Evolutionary conservation across 2,888 invertebrate species (phyloP).

Genomic region (Junonia oenone): DNA sequence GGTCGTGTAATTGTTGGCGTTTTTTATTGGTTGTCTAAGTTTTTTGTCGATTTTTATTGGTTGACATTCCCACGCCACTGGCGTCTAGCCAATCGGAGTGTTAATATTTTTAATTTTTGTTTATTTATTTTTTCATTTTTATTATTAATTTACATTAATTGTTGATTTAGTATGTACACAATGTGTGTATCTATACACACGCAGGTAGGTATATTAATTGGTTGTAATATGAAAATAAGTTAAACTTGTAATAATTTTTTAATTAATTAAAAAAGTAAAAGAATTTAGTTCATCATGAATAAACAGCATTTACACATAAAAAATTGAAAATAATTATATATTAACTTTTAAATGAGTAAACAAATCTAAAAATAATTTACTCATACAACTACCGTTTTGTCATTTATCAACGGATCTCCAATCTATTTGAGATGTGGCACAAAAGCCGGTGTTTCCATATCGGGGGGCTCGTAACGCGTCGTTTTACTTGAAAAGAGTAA

Average conservation of each 20-base stretch:
- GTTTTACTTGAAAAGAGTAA: slow-evolving; percentile 25
- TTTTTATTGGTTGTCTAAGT: slow-evolving; percentile 25
- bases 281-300: too few species aligned
- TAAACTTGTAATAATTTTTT: too few species aligned
- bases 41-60: slow-evolving; percentile 26
- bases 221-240: too few species aligned
- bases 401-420: background rate
- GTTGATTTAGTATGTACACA: too few species aligned
- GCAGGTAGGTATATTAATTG: too few species aligned
- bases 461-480: slow-evolving; percentile 10
- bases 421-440: background rate
- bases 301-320: too few species aligned
- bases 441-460: slow-evolving; percentile 15
- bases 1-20: slow-evolving; percentile 29
- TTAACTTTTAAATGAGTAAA: too few species aligned
- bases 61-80: slow-evolving; percentile 29
- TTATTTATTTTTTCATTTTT: background rate
- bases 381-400: background rate
- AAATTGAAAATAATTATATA: too few species aligned
- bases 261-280: too few species aligned
- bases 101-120: background rate
- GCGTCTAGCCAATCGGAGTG: slow-evolving; percentile 4
- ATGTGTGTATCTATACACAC: too few species aligned
- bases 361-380: too few species aligned
- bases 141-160: too few species aligned